Evolutionary conservation across 2,888 invertebrate species (phyloP), one percentile per base, ranked within the genome.

Genomic region (Megamerina dolium): DNA sequence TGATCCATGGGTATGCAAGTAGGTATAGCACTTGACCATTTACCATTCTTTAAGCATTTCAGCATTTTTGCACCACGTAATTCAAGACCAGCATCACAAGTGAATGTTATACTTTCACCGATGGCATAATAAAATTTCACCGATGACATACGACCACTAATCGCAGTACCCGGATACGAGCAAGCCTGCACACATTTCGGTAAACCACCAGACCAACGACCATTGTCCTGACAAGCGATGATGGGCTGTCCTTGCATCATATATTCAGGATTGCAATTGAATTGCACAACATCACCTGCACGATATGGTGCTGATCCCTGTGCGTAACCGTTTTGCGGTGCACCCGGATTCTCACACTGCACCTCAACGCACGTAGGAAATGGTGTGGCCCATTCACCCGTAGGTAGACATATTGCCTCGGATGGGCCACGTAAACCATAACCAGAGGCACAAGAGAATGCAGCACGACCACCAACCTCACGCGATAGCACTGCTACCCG

Each of bases 181-280:
- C 89, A 90, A 1, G 89, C 88, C 72, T 85, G 81, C 20, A 83
- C 81, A 85, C 89, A 90, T 70, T 87, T 86, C n/a, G 89, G 88
- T 19, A 85, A 75, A 32, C 82, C 81, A 36, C 86, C 85, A 43
- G 87, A 87, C 88, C 91, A 91, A 46, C 85, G 76, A 8, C 88
- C 88, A 63, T 83, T 87, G 61, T 88, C 87, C 73, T 89, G 88
- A 68, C 92, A 92, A 17, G 89, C 87, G 38, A 89, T 81, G 54
- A 90, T 88, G n/a, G 89, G 87, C 56, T 87, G 80, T 3, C 92
- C 91, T 67, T 89, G 88, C 78, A 91, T 82, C 78, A 91, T 88
- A 70, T 82, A 89, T 56, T 88, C 88, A 8, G 85, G 82, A 70
- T 87, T 84, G 70, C 91, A 92, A 65, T 86, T 87, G 74, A 89